phyloP scores from a whole-genome alignment of 2,888 invertebrate species.

The Ochropacha duplaris region DNA sequence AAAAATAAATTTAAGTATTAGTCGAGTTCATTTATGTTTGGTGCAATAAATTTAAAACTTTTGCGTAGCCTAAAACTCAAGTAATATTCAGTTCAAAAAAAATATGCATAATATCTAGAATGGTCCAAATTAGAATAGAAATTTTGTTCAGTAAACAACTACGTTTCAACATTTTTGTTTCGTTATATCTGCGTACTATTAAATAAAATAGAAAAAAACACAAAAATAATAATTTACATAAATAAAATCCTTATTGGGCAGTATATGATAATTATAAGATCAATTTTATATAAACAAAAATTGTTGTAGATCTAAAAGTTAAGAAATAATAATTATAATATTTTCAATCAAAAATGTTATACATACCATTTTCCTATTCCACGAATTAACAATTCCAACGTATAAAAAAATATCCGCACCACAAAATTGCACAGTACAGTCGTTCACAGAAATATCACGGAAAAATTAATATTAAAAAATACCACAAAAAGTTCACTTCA shows the following conservation, averaged over 20 bases:
- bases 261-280: too few species aligned
- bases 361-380: slow-evolving; percentile 70
- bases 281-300: too few species aligned
- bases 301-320: too few species aligned
- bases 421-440: slow-evolving; percentile 51
- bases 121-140: too few species aligned
- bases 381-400: slow-evolving; percentile 41
- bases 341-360: slow-evolving; percentile 13
- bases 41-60: background rate
- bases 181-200: too few species aligned
- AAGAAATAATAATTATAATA: background rate
- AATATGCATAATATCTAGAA: too few species aligned
- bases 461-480: slow-evolving; percentile 23
- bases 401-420: slow-evolving; percentile 37
- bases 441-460: slow-evolving; percentile 43
- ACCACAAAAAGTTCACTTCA: slow-evolving; percentile 31
- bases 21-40: background rate
- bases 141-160: too few species aligned
- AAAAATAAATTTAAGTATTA: slow-evolving; percentile 8
- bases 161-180: too few species aligned
- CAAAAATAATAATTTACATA: too few species aligned
- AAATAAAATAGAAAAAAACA: too few species aligned
- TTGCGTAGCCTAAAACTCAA: background rate
- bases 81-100: too few species aligned
- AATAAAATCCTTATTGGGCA: too few species aligned